Evolutionary conservation across 2,113 vertebrate species (phyloP).

Genomic region (Chelonoidis abingdonii): DNA sequence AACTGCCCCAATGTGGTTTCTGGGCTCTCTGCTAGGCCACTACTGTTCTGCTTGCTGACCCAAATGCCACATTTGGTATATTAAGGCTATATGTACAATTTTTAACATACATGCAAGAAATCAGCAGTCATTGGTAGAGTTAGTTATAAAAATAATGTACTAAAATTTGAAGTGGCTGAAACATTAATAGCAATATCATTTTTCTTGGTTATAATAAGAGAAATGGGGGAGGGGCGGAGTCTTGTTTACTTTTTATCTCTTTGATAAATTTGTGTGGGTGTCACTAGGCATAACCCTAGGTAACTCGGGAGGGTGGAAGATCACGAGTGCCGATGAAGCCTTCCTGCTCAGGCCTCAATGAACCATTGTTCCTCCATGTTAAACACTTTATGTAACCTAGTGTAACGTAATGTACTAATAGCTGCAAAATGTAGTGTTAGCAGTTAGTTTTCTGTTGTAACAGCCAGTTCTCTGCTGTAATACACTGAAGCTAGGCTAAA

Average conservation of each 20-base stretch:
- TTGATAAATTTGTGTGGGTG: background rate
- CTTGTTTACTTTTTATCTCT: background rate
- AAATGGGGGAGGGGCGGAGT: background rate
- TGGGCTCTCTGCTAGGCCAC: background rate
- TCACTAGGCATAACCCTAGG: no score
- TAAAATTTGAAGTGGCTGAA: background rate
- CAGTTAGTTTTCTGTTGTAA: no score
- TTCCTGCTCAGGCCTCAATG: no score
- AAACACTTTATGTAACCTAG: no score
- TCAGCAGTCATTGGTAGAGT: background rate
- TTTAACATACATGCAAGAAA: background rate
- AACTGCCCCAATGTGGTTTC: background rate
- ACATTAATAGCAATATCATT: background rate
- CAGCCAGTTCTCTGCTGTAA: no score
- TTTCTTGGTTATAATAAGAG: background rate
- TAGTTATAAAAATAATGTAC: background rate
- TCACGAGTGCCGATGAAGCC: no score
- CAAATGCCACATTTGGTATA: background rate
- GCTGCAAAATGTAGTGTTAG: no score
- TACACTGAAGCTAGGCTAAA: no score
- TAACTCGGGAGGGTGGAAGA: no score
- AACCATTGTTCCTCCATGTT: no score
- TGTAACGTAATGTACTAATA: no score
- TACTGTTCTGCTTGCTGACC: background rate
- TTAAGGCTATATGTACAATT: rapidly evolving